Evolutionary conservation across 2,888 invertebrate genomes (phyloP), one percentile per base, ranked within the genome.

Genomic region (Dioctria linearis): DNA sequence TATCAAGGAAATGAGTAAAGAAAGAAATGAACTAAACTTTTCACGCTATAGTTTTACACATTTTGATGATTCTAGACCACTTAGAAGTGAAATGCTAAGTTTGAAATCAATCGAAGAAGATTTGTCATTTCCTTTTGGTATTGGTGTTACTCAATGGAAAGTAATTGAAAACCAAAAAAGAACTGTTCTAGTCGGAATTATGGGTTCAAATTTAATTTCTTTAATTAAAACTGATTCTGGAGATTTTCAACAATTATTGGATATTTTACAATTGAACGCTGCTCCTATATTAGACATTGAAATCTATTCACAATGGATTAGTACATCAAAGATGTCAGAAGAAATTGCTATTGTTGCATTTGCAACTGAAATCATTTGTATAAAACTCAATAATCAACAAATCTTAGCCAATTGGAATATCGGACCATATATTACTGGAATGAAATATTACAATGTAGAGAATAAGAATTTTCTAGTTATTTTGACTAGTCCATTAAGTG

Each of bases 31-130:
- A 5, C 3, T n/a, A 8, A 40, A 54, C 3, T 5, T 3, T 40
- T 13, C 6, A 13, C 57, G 78, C 75, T 87, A 3, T 43, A 39
- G 69, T 49, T 11, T 39, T 11, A 40, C 63, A 9, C 11, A 42
- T 13, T 8, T 59, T 43, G 6, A 49, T 39, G 78, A 86, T 49
- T 80, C 71, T 42, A 11, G 25, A 46, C 42, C 8, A 8, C 61
- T 46, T 3, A 85, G 85, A 3, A 85, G 86, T 9, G 89, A 89
- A 80, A 82, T 86, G 66, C 83, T 89, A 0, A 75, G 86, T 4
- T 84, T 89, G 1, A 84, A 83, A 25, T 85, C 84, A 5, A 86
- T 89, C 3, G 86, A 85, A 67, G 88, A 89, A 83, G 85, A 88
- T 71, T 79, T 85, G 0, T 83, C 84, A 3, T 88, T 87, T 54